A percentile compares a stretch with the other conserved stretches of the same genome.
Evolutionary conservation across 2,797 vertebrate species (phyloP).

Genomic region (Chloroceryle inda): DNA sequence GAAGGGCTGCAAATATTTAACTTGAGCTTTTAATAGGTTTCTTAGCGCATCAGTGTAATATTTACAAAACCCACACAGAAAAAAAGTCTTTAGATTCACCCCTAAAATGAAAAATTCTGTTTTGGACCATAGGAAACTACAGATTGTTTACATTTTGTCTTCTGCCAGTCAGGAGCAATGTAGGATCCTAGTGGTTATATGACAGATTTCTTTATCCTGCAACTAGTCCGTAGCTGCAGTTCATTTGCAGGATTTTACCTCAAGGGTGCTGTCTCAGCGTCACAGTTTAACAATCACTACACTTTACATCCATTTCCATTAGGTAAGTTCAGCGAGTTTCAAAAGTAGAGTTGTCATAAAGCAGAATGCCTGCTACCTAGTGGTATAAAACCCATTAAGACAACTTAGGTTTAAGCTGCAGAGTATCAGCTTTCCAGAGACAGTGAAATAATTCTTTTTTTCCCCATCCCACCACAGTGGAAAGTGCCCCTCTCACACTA

Average conservation of each 20-base stretch:
- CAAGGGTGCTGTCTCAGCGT: constrained; percentile 49
- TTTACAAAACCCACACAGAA: not conserved
- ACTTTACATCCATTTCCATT: constrained; percentile 66
- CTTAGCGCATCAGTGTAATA: not conserved
- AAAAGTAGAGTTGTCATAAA: constrained; percentile 68
- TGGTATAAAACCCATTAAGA: constrained; percentile 66
- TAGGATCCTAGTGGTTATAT: constrained; percentile 45
- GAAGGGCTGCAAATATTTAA: not conserved
- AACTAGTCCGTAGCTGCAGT: constrained; percentile 53
- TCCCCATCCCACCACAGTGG: rapidly evolving
- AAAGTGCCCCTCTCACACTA: not conserved
- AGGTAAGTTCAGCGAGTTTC: constrained; percentile 40
- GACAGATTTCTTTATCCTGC: constrained; percentile 61
- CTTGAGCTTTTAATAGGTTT: not conserved
- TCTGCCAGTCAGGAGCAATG: constrained; percentile 63
- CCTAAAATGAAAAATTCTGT: not conserved
- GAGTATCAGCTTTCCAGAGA: constrained; percentile 17
- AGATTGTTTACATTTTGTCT: constrained; percentile 50
- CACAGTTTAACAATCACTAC: constrained; percentile 56
- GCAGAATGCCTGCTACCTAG: constrained; percentile 53
- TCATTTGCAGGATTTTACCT: constrained; percentile 69
- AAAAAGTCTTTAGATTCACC: not conserved
- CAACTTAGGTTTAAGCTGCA: constrained; percentile 12
- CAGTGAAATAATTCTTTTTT: not conserved
- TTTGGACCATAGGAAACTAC: not conserved